phyloP scores from a whole-genome alignment of 2,797 vertebrate genomes.

The Artibeus jamaicensis region DNA sequence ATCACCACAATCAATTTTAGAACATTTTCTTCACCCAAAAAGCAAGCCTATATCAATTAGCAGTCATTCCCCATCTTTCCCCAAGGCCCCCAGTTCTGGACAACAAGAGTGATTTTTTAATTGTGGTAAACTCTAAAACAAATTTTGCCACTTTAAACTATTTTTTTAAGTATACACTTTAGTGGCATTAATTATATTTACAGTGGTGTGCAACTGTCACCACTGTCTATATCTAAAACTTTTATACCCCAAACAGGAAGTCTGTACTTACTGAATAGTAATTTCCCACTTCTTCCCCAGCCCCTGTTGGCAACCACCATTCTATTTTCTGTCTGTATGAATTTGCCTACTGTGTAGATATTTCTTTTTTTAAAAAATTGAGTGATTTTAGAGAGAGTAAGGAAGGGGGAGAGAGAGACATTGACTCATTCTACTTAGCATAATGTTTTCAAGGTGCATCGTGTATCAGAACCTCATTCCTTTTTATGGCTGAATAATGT shows the following conservation, averaged over 20 bases:
- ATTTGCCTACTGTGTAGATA: not conserved
- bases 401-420: no score
- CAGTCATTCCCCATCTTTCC: not conserved
- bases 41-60: not conserved
- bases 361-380: not conserved
- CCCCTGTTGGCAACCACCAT: not conserved
- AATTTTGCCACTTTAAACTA: not conserved
- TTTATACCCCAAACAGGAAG: not conserved
- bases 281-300: not conserved
- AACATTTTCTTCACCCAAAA: not conserved
- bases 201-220: not conserved
- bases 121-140: not conserved
- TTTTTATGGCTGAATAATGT: not conserved
- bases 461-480: not conserved
- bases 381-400: no score
- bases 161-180: not conserved
- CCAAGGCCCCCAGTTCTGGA: not conserved
- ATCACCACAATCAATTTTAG: not conserved
- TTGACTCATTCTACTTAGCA: not conserved
- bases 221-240: not conserved
- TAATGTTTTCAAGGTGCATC: not conserved
- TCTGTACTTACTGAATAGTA: not conserved
- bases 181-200: not conserved
- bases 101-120: not conserved
- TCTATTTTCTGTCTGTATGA: not conserved